Conservation (phyloP, 2,113 vertebrate genomes). For the Setophaga coronata region DNA sequence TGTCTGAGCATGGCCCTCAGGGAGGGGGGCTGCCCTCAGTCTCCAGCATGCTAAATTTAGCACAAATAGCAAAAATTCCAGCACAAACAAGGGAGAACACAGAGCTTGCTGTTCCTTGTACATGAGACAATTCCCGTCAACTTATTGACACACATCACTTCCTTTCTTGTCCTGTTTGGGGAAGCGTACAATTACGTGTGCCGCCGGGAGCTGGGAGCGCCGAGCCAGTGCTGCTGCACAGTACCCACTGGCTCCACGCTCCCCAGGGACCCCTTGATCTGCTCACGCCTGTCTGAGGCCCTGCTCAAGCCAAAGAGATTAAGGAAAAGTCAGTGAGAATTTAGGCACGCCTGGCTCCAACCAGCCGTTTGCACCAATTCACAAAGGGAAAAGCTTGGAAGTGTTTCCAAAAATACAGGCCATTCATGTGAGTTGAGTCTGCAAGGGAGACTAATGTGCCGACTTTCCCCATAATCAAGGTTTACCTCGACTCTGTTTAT, state of each 20-base stretch:
- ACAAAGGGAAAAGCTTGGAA: slow-evolving; percentile 48
- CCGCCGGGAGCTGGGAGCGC: background rate
- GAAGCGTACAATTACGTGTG: background rate
- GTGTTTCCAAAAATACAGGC: slow-evolving; percentile 56
- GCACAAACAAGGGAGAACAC: background rate
- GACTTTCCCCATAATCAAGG: slow-evolving; percentile 52
- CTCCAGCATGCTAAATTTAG: background rate
- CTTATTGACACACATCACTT: background rate
- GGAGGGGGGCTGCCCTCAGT: background rate
- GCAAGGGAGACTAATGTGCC: slow-evolving; percentile 16
- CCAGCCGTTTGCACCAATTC: slow-evolving; percentile 40
- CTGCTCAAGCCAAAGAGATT: slow-evolving; percentile 26
- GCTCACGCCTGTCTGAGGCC: slow-evolving; percentile 24
- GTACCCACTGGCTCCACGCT: background rate
- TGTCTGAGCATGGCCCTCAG: background rate
- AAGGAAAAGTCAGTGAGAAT: slow-evolving; percentile 58
- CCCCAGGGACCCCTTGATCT: slow-evolving; percentile 6
- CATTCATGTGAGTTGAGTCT: slow-evolving; percentile 37
- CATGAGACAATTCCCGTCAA: background rate
- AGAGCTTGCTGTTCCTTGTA: slow-evolving; percentile 3
- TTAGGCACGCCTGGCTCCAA: slow-evolving; percentile 46
- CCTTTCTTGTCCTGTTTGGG: background rate
- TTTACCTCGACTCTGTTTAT: slow-evolving; percentile 70
- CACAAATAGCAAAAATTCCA: background rate
- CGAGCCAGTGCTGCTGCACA: background rate